A percentile compares a stretch with the other conserved stretches of the same genome.
phyloP scores from a whole-genome alignment of 2,888 invertebrate species.

The Eucera pruinosa region DNA sequence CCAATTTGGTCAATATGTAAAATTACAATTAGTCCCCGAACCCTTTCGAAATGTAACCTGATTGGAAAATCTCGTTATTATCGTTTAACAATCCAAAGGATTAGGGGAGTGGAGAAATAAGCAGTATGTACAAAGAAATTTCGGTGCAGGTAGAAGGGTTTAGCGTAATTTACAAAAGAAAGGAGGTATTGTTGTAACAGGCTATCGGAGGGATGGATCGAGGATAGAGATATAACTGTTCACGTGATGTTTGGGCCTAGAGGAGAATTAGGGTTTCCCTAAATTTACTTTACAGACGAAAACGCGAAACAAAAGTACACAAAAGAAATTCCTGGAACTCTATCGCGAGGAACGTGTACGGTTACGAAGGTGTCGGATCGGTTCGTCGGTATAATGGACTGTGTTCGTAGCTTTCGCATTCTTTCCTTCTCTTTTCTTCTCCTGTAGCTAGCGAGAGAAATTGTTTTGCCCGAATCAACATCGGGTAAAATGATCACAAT shows the following conservation, averaged over 20 bases:
- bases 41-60: too few relatives aligned
- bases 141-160: background rate
- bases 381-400: background rate
- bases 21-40: too few relatives aligned
- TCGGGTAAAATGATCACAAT: slow-evolving; percentile 19
- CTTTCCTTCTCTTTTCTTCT: background rate
- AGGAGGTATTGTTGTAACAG: background rate
- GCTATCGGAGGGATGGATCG: background rate
- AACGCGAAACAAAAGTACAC: background rate
- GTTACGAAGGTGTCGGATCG: background rate
- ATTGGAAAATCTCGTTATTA: background rate
- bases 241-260: background rate
- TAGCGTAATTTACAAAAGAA: background rate
- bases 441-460: slow-evolving; percentile 5
- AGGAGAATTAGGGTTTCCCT: background rate
- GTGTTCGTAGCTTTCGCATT: background rate
- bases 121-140: background rate
- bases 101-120: background rate
- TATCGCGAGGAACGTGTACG: too few relatives aligned
- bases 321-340: slow-evolving; percentile 17
- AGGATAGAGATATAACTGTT: slow-evolving; percentile 26
- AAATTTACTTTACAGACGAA: slow-evolving; percentile 16
- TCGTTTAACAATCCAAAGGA: background rate
- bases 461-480: slow-evolving; percentile 20
- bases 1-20: background rate